These are phyloP conservation scores for Leiothrix lutea DNA, from an alignment of 2,113 vertebrate genomes.

Conservation along the genomic window DNA sequence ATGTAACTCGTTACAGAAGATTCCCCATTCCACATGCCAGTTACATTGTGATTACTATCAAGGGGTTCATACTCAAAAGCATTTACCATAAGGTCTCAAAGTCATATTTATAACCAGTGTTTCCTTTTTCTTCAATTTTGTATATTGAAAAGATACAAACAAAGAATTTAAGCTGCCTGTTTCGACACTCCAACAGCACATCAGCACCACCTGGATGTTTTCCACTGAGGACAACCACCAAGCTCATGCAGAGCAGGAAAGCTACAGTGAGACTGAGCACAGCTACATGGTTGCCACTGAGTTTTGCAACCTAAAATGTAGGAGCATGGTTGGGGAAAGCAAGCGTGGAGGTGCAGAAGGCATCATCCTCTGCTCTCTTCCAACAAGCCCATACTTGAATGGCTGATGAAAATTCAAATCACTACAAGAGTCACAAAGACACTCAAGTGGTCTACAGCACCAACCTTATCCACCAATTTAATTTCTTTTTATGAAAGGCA, in stretches of 20 bases:
- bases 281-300: rapidly evolving
- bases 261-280: neutral
- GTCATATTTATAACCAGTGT: neutral
- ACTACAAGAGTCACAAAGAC: neutral
- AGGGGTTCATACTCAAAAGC: neutral
- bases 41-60: neutral
- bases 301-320: neutral
- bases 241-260: neutral
- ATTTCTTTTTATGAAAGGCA: neutral
- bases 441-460: neutral
- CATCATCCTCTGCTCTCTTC: neutral
- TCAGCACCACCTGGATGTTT: neutral
- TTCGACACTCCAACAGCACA: neutral
- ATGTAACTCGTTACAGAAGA: neutral
- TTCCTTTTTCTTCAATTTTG: neutral
- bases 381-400: neutral
- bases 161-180: neutral
- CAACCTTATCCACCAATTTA: neutral
- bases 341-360: neutral
- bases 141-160: neutral
- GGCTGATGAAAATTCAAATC: neutral
- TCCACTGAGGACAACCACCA: neutral
- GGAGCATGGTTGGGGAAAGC: neutral
- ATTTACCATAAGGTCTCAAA: neutral
- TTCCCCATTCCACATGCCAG: neutral